Conservation (phyloP, 2,113 vertebrate genomes). For the human (Homo sapiens) region GRCh38 chr2:41934501-41935000, state of each 20-base stretch:
- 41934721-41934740: slow-evolving; percentile 58
- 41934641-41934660: slow-evolving; percentile 58
- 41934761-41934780: slow-evolving; percentile 54
- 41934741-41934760: slow-evolving; percentile 44
- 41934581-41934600: slow-evolving; percentile 55
- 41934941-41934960: not conserved
- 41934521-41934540: slow-evolving; percentile 47
- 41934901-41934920: not conserved
- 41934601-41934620: slow-evolving; percentile 65
- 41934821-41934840: not conserved
- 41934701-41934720: slow-evolving; percentile 68
- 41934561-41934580: slow-evolving; percentile 35
- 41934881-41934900: not conserved
- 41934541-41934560: slow-evolving; percentile 28
- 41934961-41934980: not conserved
- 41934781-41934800: slow-evolving; percentile 56
- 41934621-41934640: slow-evolving; percentile 64
- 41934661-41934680: slow-evolving; percentile 40
- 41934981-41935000: not conserved
- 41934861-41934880: not conserved
- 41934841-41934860: not conserved
- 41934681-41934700: slow-evolving; percentile 59
- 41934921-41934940: not conserved
- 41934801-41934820: not conserved
- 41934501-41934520: not conserved